Evolutionary conservation across 2,113 vertebrate species (phyloP).

Genomic region (Mungos mungo): DNA sequence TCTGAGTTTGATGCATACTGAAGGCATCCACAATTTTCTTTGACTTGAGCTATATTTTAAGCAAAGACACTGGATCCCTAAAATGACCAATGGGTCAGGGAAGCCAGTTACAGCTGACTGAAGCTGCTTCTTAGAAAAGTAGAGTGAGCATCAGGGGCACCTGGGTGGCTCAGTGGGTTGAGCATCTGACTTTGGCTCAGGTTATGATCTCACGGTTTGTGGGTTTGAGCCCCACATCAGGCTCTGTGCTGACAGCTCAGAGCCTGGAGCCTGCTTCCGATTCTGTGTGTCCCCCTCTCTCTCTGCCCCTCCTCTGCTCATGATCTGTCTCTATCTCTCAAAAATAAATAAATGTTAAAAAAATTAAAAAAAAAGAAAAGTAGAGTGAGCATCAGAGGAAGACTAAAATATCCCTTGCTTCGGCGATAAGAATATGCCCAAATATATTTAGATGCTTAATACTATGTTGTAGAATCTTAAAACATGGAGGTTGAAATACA

Average conservation of each 20-base stretch:
- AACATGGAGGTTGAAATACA: background rate
- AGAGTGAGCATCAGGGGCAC: background rate
- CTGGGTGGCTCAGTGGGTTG: too few relatives aligned
- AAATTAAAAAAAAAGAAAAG: background rate
- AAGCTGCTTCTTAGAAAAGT: background rate
- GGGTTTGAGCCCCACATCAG: too few relatives aligned
- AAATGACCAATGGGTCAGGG: background rate
- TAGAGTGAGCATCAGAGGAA: background rate
- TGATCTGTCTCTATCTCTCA: too few relatives aligned
- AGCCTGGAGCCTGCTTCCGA: too few relatives aligned
- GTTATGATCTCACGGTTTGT: too few relatives aligned
- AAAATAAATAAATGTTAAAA: too few relatives aligned
- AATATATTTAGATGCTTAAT: background rate
- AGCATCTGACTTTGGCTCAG: too few relatives aligned
- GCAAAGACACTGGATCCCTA: background rate
- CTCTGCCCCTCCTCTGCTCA: too few relatives aligned
- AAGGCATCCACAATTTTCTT: background rate
- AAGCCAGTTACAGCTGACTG: background rate
- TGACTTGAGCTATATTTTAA: slow-evolving; percentile 25
- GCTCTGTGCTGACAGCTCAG: too few relatives aligned
- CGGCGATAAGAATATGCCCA: background rate
- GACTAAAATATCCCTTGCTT: background rate
- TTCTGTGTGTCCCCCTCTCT: too few relatives aligned
- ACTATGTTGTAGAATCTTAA: background rate
- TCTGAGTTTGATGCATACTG: background rate